phyloP scores from a whole-genome alignment of 1,140 invertebrate genomes.

The Carposina sasakii region DNA sequence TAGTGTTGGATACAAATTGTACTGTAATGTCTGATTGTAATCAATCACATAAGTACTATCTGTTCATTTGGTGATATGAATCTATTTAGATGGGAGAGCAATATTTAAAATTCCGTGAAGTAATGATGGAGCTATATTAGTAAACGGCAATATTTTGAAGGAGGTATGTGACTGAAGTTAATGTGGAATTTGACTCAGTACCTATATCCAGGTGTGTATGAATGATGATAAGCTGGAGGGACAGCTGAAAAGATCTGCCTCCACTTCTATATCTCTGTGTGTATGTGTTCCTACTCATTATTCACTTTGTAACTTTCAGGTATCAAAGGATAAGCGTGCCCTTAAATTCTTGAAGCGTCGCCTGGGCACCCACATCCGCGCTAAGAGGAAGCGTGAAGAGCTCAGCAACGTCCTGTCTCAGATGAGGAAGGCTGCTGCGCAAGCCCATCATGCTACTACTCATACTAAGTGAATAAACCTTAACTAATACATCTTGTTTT shows the following conservation, averaged over 20 bases:
- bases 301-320: constrained; percentile 46
- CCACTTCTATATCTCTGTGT: not conserved
- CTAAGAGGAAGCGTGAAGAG: constrained; percentile 99
- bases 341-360: constrained; percentile 98
- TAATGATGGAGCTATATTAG: no score
- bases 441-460: constrained; percentile 73
- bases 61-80: not conserved
- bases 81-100: not conserved
- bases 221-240: no score
- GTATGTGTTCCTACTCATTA: no score
- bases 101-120: not conserved
- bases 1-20: not conserved
- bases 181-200: no score
- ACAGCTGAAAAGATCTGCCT: no score
- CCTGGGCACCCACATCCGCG: constrained; percentile 95
- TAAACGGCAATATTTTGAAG: no score
- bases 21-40: not conserved
- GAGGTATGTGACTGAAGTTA: no score
- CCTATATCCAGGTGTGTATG: no score
- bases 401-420: constrained; percentile 93
- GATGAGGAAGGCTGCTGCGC: constrained; percentile 92
- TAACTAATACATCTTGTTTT: constrained; percentile 29
- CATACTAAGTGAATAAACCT: constrained; percentile 42
- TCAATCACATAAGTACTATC: not conserved
- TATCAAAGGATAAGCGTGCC: constrained; percentile 98